Percentiles rank a stretch among this genome's conserved stretches.
Conservation (phyloP, 2,113 vertebrate genomes). For the Orycteropus afer region DNA sequence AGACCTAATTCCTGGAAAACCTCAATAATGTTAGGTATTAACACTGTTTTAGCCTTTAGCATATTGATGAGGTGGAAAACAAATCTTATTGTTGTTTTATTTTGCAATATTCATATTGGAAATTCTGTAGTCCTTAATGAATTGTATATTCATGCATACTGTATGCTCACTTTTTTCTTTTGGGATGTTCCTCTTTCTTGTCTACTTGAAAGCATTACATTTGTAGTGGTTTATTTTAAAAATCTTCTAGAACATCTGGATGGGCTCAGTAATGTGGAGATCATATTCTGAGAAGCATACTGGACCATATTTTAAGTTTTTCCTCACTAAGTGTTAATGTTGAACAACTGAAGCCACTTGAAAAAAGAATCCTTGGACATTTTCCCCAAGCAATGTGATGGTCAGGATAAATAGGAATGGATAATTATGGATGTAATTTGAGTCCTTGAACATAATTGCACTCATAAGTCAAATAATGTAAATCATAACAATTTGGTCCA, state of each 20-base stretch:
- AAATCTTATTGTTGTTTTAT: background rate
- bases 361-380: background rate
- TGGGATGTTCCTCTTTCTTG: background rate
- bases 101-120: too few species aligned
- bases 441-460: conserved; percentile 78
- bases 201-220: background rate
- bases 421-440: conserved; percentile 72
- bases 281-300: background rate
- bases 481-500: conserved; percentile 73
- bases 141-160: background rate
- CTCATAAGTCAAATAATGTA: conserved; percentile 80
- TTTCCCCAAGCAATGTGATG: conserved; percentile 1
- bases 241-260: background rate
- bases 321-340: background rate
- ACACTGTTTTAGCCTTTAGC: background rate
- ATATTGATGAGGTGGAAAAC: too few species aligned
- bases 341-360: background rate
- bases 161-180: background rate
- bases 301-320: background rate
- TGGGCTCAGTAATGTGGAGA: background rate
- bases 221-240: background rate
- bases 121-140: background rate
- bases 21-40: background rate
- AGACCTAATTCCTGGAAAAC: background rate
- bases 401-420: conserved; percentile 47